Percentiles rank a stretch among this genome's conserved stretches.
These are phyloP conservation scores for Napeogenes inachia DNA, from an alignment of 2,888 invertebrate genomes.

Conservation along the genomic window DNA sequence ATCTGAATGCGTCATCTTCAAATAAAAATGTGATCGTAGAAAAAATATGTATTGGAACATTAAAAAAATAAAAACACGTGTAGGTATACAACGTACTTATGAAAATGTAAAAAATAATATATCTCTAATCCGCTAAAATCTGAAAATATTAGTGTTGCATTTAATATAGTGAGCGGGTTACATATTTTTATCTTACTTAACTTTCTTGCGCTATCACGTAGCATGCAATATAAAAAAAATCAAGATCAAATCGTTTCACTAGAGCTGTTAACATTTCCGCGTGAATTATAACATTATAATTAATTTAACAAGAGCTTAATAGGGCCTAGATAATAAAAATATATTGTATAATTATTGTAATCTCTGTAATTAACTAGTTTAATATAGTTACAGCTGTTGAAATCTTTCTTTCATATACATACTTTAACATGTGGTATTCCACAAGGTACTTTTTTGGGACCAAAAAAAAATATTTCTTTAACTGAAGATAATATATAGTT, in stretches of 20 bases:
- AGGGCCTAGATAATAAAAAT: neutral
- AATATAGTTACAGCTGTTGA: neutral
- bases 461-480: conserved; percentile 5
- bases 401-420: neutral
- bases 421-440: neutral
- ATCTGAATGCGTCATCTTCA: neutral
- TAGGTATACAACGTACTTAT: no score
- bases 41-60: neutral
- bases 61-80: neutral
- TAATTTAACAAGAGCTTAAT: no score
- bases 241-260: no score
- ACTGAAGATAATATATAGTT: neutral
- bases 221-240: no score
- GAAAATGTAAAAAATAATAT: no score
- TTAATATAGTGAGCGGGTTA: no score
- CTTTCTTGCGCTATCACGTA: no score
- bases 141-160: no score
- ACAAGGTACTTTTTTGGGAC: neutral
- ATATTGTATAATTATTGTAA: conserved; percentile 8
- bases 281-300: no score
- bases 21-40: neutral
- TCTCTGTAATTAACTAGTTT: conserved; percentile 3
- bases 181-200: no score
- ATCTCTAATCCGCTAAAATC: no score
- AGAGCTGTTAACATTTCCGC: no score